Conservation (phyloP, 2,888 invertebrate species). For the Furcula furcula region DNA sequence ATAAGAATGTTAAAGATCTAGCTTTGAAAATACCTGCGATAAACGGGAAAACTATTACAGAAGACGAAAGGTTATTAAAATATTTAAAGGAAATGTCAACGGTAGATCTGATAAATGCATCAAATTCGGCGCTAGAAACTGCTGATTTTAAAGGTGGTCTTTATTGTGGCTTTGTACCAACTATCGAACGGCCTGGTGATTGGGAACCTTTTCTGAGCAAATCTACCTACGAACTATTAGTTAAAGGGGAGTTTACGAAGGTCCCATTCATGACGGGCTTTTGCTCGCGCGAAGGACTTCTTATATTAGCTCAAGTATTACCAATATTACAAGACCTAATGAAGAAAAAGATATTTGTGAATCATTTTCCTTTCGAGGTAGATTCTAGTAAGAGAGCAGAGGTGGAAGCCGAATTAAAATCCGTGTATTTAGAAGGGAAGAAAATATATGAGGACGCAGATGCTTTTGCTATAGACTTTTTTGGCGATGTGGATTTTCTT, state of each 20-base stretch:
- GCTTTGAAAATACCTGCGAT: conserved; percentile 50
- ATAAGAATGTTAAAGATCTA: conserved; percentile 45
- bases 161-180: conserved; percentile 75
- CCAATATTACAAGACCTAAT: conserved; percentile 35
- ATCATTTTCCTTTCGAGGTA: conserved; percentile 53
- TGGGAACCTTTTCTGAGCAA: conserved; percentile 70
- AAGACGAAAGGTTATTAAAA: conserved; percentile 47
- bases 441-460: conserved; percentile 52
- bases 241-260: conserved; percentile 63
- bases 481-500: conserved; percentile 73
- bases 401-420: conserved; percentile 48
- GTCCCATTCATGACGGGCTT: conserved; percentile 76
- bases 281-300: conserved; percentile 69
- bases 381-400: conserved; percentile 38
- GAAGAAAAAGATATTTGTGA: conserved; percentile 47
- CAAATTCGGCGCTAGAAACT: conserved; percentile 41
- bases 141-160: conserved; percentile 55
- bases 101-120: conserved; percentile 50
- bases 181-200: conserved; percentile 58
- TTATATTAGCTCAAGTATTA: conserved; percentile 39
- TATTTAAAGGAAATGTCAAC: conserved; percentile 51
- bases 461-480: conserved; percentile 64
- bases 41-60: conserved; percentile 38
- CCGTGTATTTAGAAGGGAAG: conserved; percentile 69
- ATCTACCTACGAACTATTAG: conserved; percentile 56